These are phyloP conservation scores for Poecilia velifera DNA, from an alignment of 2,797 vertebrate genomes.

Conservation along the genomic window DNA sequence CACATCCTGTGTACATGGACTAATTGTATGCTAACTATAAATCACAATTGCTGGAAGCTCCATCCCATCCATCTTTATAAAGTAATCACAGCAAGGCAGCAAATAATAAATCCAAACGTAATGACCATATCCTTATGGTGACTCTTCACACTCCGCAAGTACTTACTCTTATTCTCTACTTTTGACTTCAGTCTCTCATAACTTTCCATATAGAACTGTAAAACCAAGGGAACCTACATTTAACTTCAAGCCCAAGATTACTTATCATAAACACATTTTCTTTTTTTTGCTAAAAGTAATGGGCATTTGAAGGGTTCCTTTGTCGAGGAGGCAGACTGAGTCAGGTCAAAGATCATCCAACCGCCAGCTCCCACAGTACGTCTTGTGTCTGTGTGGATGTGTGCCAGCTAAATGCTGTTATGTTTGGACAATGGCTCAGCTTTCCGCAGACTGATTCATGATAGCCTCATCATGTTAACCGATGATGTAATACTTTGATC, in stretches of 20 bases:
- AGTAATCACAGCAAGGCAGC: slow-evolving; percentile 44
- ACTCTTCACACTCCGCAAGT: slow-evolving; percentile 16
- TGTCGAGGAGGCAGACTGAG: slow-evolving; percentile 69
- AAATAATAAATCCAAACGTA: slow-evolving; percentile 45
- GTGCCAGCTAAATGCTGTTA: slow-evolving; percentile 66
- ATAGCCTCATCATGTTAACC: slow-evolving; percentile 59
- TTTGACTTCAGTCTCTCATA: background rate
- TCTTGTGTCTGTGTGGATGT: slow-evolving; percentile 62
- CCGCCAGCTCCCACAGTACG: slow-evolving; percentile 60
- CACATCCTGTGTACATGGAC: slow-evolving; percentile 58
- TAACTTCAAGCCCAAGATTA: slow-evolving; percentile 24
- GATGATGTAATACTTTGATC: slow-evolving; percentile 56
- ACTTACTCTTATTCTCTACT: slow-evolving; percentile 1
- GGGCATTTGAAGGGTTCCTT: slow-evolving; percentile 65
- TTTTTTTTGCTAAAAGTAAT: slow-evolving; percentile 42
- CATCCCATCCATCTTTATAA: slow-evolving; percentile 47
- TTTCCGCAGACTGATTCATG: slow-evolving; percentile 65
- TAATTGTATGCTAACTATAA: slow-evolving; percentile 60
- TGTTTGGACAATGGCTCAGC: slow-evolving; percentile 61
- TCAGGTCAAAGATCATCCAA: slow-evolving; percentile 68
- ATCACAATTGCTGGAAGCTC: slow-evolving; percentile 39
- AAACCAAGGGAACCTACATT: slow-evolving; percentile 13
- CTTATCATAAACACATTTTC: slow-evolving; percentile 39
- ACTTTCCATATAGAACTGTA: background rate
- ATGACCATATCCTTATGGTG: slow-evolving; percentile 23